These are phyloP conservation scores for Apogon hyalosoma DNA, from an alignment of 2,797 vertebrate genomes.

Conservation along the genomic window DNA sequence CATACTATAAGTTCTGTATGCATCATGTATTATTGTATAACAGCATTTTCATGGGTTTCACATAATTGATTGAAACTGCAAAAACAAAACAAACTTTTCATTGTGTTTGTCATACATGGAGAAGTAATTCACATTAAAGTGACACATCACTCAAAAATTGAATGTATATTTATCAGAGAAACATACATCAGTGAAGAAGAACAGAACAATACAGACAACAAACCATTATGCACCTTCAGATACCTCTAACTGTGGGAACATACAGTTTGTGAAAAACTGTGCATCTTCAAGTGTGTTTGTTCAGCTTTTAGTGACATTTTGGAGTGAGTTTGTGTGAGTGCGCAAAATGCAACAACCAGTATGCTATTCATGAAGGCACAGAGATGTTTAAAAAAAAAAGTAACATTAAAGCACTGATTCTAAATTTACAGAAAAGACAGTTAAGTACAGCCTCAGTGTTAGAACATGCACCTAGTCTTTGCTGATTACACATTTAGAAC, in stretches of 20 bases:
- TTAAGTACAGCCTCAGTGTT: constrained; percentile 17
- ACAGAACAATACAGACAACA: no score
- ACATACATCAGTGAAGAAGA: no score
- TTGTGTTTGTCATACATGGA: no score
- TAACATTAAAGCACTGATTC: constrained; percentile 15
- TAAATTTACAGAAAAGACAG: constrained; percentile 5
- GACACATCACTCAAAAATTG: no score
- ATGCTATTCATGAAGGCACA: constrained; percentile 1
- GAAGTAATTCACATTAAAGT: no score
- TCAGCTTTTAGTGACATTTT: constrained; percentile 3
- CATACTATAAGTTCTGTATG: neutral
- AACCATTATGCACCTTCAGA: no score
- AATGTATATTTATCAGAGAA: no score
- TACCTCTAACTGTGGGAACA: no score
- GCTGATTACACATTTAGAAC: neutral
- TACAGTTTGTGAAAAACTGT: no score
- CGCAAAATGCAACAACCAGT: neutral
- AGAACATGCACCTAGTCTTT: constrained; percentile 16
- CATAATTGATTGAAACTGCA: neutral
- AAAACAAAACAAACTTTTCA: no score
- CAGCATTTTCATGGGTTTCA: neutral
- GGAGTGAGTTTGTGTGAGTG: neutral
- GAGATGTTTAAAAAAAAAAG: neutral
- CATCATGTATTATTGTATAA: neutral
- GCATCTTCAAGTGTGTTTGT: constrained; percentile 6